Evolutionary conservation across 2,888 invertebrate genomes (phyloP).

Genomic region (Hetaerina titia): DNA sequence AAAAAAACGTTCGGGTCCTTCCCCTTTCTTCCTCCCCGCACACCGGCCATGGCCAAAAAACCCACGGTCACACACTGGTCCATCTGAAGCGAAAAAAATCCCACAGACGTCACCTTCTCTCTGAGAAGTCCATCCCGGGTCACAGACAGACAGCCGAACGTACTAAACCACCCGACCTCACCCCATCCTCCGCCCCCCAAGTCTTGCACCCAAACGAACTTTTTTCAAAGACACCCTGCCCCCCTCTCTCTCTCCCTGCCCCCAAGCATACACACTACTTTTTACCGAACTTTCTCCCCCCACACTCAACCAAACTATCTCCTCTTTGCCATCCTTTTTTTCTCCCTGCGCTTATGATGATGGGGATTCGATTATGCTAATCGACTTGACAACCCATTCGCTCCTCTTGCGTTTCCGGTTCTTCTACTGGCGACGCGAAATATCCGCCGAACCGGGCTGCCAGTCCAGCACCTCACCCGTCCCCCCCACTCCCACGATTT

Average conservation of each 20-base stretch:
- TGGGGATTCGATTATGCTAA: constrained; percentile 66
- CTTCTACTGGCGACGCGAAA: constrained; percentile 14
- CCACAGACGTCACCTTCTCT: background rate
- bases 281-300: background rate
- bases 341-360: constrained; percentile 18
- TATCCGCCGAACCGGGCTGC: background rate
- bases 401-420: constrained; percentile 56
- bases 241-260: background rate
- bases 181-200: background rate
- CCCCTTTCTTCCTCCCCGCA: background rate
- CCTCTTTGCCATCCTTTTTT: background rate
- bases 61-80: constrained; percentile 15
- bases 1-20: background rate
- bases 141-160: background rate
- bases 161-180: background rate
- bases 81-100: constrained; percentile 10
- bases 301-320: background rate
- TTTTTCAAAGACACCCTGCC: background rate
- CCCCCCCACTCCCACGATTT: background rate
- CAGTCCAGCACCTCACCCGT: background rate
- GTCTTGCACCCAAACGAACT: constrained; percentile 39
- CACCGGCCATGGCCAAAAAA: background rate
- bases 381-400: constrained; percentile 28
- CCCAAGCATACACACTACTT: background rate
- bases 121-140: constrained; percentile 2